Percentiles rank a stretch among this genome's conserved stretches.
Evolutionary conservation across 2,113 vertebrate species (phyloP).

Genomic region (Prinia subflava): DNA sequence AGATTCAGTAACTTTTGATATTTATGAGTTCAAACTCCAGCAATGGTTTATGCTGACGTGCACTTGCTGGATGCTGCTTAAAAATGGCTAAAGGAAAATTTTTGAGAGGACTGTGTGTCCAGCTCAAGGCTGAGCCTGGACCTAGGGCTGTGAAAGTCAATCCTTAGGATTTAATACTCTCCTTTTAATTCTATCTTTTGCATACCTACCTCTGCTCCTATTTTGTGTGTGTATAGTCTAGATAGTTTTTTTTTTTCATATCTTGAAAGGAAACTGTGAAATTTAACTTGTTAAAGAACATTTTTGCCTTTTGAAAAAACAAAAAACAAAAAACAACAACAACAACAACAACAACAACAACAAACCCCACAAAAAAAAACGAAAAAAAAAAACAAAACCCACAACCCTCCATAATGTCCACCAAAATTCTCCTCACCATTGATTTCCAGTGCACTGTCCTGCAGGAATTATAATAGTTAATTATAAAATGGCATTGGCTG

Average conservation of each 20-base stretch:
- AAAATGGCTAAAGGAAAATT: background rate
- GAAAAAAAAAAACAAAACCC: background rate
- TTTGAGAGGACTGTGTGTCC: background rate
- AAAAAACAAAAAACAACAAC: too few relatives aligned
- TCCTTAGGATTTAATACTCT: background rate
- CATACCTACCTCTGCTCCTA: background rate
- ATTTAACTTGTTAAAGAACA: background rate
- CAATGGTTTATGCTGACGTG: slow-evolving; percentile 20
- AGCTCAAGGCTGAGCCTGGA: background rate
- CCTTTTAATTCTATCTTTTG: background rate
- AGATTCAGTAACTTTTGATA: slow-evolving; percentile 9
- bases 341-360: too few relatives aligned
- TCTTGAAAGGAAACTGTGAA: background rate
- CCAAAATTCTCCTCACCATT: background rate
- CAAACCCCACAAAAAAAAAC: too few relatives aligned
- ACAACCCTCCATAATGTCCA: background rate
- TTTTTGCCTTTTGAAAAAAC: background rate
- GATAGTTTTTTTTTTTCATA: background rate
- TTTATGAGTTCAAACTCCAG: slow-evolving; percentile 6
- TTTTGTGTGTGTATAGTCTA: background rate
- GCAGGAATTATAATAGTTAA: background rate
- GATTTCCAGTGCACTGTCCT: background rate
- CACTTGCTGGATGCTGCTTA: background rate
- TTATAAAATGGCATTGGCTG: background rate
- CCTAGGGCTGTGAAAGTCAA: background rate